These are phyloP conservation scores for Crotalus helleri DNA, from an alignment of 2,113 vertebrate genomes.

Conservation along the genomic window DNA sequence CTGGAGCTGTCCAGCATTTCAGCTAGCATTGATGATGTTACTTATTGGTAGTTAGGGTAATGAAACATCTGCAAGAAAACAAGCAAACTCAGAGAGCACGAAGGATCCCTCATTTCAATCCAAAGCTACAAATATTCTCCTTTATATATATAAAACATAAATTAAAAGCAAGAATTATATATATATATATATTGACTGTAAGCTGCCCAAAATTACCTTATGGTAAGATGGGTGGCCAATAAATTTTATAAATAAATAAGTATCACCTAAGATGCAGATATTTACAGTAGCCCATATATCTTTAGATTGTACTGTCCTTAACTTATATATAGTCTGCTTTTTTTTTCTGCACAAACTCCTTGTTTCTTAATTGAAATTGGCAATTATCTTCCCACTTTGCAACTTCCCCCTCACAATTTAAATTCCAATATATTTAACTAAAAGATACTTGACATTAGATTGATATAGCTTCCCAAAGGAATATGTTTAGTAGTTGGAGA, in stretches of 20 bases:
- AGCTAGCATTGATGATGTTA: neutral
- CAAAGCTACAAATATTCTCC: too few relatives aligned
- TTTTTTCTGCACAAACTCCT: conserved; percentile 15
- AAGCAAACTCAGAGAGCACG: too few relatives aligned
- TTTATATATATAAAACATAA: too few relatives aligned
- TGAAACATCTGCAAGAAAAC: too few relatives aligned
- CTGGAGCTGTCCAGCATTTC: neutral
- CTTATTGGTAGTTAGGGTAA: too few relatives aligned
- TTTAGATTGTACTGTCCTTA: neutral
- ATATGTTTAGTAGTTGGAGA: conserved; percentile 43
- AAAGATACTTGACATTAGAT: conserved; percentile 49
- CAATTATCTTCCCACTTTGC: neutral
- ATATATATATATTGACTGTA: neutral
- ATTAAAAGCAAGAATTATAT: too few relatives aligned
- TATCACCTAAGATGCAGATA: neutral
- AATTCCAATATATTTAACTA: neutral
- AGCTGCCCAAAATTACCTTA: neutral
- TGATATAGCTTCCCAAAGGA: conserved; percentile 48
- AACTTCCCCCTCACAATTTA: neutral
- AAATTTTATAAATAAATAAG: neutral
- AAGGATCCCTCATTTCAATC: too few relatives aligned
- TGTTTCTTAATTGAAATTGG: neutral
- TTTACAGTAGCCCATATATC: neutral
- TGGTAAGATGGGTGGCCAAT: neutral
- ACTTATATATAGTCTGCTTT: neutral